These are phyloP conservation scores for Loris lydekkerianus DNA, from an alignment of 2,797 vertebrate genomes.

Conservation along the genomic window DNA sequence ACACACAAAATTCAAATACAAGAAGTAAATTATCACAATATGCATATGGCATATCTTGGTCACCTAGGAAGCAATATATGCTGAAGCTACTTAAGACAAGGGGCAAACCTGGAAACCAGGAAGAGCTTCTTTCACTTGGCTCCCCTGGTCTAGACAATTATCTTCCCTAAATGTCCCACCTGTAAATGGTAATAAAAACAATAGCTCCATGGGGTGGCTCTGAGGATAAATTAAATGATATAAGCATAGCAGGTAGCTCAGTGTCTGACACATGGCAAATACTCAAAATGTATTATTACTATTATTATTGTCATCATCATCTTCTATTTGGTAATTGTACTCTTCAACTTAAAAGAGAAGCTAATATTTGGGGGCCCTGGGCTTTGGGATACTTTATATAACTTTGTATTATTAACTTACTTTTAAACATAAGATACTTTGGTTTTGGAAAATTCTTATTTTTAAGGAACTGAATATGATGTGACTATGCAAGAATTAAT, in stretches of 20 bases:
- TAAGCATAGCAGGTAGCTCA: neutral
- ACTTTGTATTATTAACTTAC: neutral
- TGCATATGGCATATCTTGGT: neutral
- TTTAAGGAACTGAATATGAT: slow-evolving; percentile 25
- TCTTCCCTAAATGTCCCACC: neutral
- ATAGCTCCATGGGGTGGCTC: neutral
- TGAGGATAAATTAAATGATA: neutral
- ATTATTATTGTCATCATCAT: neutral
- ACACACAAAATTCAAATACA: neutral
- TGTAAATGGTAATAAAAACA: neutral
- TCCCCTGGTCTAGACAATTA: neutral
- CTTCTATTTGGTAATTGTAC: neutral
- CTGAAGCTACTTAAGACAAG: neutral
- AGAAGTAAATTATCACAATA: neutral
- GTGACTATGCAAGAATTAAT: neutral
- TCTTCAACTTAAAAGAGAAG: slow-evolving; percentile 24
- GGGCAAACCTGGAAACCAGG: neutral
- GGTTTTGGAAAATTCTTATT: neutral
- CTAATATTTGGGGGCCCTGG: neutral
- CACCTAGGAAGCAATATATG: neutral
- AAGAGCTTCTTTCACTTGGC: neutral
- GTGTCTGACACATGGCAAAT: neutral
- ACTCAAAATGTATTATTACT: neutral
- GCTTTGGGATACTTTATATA: slow-evolving; percentile 16
- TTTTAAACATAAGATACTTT: slow-evolving; percentile 3